Evolutionary conservation across 2,888 invertebrate genomes (phyloP).

Genomic region (Rotaria macrura): DNA sequence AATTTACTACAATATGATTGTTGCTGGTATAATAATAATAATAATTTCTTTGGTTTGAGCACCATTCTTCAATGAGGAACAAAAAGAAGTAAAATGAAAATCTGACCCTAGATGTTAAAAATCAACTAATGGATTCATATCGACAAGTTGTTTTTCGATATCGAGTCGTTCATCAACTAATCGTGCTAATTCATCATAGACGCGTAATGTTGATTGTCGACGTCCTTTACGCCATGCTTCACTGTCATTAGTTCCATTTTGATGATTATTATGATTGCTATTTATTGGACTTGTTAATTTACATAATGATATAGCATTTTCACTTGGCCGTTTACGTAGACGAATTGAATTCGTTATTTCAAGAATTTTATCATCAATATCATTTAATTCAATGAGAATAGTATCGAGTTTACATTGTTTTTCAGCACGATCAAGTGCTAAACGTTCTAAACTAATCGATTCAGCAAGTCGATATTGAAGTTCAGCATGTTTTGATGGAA

Average conservation of each 20-base stretch:
- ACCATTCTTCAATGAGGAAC: not conserved
- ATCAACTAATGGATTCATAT: not conserved
- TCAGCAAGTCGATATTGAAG: not conserved
- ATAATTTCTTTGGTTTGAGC: not conserved
- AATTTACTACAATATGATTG: not conserved
- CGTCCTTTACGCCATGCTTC: not conserved
- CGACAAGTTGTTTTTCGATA: not conserved
- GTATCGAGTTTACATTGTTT: not conserved
- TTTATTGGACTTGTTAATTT: not conserved
- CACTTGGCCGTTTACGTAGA: not conserved
- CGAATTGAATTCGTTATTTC: not conserved
- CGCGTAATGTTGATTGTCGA: not conserved
- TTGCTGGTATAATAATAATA: not conserved
- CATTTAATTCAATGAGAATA: not conserved
- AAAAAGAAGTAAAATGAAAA: not conserved
- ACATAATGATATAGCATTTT: not conserved
- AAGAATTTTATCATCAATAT: not conserved
- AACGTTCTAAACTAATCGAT: not conserved
- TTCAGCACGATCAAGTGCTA: not conserved
- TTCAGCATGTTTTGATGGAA: not conserved
- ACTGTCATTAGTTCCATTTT: not conserved
- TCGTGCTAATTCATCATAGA: constrained; percentile 10
- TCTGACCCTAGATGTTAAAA: not conserved
- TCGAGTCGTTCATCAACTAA: not conserved
- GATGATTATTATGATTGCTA: not conserved